Conservation (phyloP, 2,113 vertebrate genomes). For the Trochalopteron elliotii region DNA sequence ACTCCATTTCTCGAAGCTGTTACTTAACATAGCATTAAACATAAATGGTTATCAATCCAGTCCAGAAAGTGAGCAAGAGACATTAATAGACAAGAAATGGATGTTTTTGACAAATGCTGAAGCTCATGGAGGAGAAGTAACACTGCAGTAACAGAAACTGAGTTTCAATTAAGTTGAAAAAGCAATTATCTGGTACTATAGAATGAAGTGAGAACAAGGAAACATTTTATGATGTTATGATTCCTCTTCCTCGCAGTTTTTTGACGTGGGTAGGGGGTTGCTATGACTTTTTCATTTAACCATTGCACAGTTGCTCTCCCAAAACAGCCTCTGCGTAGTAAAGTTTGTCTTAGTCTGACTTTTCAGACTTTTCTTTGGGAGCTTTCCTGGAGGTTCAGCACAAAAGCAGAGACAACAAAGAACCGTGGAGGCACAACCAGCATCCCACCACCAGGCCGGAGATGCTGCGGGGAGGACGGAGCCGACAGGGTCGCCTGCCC, state of each 20-base stretch:
- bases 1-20: neutral
- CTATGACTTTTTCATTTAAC: neutral
- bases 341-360: neutral
- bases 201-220: conserved; percentile 30
- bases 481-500: fast-evolving
- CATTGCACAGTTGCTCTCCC: neutral
- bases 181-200: conserved; percentile 12
- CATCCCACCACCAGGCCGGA: neutral
- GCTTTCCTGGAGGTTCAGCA: conserved; percentile 12
- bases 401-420: neutral
- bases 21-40: conserved; percentile 2
- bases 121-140: neutral
- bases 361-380: neutral
- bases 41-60: conserved; percentile 6
- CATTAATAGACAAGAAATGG: neutral
- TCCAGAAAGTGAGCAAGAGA: neutral
- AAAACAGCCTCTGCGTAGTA: neutral
- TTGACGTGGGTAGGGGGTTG: fast-evolving
- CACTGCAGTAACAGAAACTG: neutral
- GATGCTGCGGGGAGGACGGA: fast-evolving
- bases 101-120: conserved; percentile 30
- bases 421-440: neutral
- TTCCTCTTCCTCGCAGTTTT: neutral
- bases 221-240: neutral
- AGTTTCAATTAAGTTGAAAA: conserved; percentile 53